These are phyloP conservation scores for Calyptomena viridis DNA, from an alignment of 2,113 vertebrate genomes.

Conservation along the genomic window DNA sequence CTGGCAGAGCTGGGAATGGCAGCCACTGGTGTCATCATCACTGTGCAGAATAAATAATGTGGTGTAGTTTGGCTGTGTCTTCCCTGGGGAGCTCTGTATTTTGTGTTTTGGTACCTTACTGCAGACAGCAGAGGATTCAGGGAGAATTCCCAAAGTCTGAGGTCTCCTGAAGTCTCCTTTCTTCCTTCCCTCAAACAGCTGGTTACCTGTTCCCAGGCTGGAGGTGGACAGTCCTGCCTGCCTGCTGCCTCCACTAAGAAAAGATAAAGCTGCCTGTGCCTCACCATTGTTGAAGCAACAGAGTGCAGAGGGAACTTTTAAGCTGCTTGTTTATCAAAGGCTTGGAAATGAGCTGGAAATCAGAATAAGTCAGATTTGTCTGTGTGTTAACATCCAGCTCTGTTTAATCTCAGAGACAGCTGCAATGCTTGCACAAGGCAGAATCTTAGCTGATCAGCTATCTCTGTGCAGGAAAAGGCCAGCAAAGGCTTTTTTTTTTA, in stretches of 20 bases:
- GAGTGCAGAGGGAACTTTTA: not conserved
- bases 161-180: too few relatives aligned
- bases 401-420: constrained; percentile 67
- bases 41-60: not conserved
- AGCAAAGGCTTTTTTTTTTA: not conserved
- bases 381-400: constrained; percentile 52
- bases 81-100: not conserved
- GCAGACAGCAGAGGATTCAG: not conserved
- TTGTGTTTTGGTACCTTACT: not conserved
- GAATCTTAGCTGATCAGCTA: constrained; percentile 1
- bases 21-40: not conserved
- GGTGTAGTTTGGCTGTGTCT: not conserved
- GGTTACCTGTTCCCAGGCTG: not conserved
- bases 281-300: not conserved
- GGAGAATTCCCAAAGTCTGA: too few relatives aligned
- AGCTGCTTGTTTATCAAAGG: constrained; percentile 59
- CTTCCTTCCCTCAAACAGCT: not conserved
- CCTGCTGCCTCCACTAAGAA: not conserved
- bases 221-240: not conserved
- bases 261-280: not conserved
- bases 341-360: constrained; percentile 50
- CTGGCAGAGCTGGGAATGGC: not conserved
- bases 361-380: constrained; percentile 42
- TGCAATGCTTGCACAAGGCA: constrained; percentile 25
- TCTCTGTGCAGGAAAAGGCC: constrained; percentile 20